These are phyloP conservation scores for Eonycteris spelaea DNA, from an alignment of 2,113 vertebrate genomes.

Conservation along the genomic window DNA sequence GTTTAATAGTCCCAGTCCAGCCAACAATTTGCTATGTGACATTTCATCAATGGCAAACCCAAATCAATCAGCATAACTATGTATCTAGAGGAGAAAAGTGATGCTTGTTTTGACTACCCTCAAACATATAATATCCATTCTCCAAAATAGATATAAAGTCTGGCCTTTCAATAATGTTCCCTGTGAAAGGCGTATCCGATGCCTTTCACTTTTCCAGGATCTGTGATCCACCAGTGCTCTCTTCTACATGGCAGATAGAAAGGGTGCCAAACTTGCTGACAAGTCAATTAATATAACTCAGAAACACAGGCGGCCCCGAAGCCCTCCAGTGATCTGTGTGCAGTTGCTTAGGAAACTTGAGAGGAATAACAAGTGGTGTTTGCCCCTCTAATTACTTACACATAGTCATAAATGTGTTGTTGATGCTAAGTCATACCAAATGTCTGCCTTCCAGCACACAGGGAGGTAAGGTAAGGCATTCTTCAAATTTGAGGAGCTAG, in stretches of 20 bases:
- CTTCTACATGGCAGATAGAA: background rate
- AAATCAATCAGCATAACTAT: background rate
- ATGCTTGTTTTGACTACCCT: background rate
- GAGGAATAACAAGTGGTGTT: constrained; percentile 40
- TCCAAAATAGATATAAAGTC: background rate
- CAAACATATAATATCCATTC: background rate
- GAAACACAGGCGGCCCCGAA: background rate
- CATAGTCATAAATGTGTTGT: constrained; percentile 58
- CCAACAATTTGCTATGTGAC: background rate
- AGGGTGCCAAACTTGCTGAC: background rate
- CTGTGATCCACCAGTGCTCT: background rate
- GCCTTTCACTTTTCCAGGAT: background rate
- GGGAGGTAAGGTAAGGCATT: constrained; percentile 55
- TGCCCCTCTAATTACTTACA: constrained; percentile 65
- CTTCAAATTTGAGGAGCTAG: constrained; percentile 3
- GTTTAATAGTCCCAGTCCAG: background rate
- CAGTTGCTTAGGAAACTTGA: constrained; percentile 52
- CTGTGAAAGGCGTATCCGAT: background rate
- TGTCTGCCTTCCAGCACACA: constrained; percentile 61
- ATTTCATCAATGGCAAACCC: background rate
- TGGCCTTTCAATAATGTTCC: background rate
- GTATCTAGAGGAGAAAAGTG: background rate
- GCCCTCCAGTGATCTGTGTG: constrained; percentile 17
- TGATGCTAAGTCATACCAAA: constrained; percentile 57
- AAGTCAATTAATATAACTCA: background rate